Percentiles rank a stretch among this genome's conserved stretches.
These are phyloP conservation scores for Harpagoxenus sublaevis DNA, from an alignment of 2,888 invertebrate genomes.

Conservation along the genomic window DNA sequence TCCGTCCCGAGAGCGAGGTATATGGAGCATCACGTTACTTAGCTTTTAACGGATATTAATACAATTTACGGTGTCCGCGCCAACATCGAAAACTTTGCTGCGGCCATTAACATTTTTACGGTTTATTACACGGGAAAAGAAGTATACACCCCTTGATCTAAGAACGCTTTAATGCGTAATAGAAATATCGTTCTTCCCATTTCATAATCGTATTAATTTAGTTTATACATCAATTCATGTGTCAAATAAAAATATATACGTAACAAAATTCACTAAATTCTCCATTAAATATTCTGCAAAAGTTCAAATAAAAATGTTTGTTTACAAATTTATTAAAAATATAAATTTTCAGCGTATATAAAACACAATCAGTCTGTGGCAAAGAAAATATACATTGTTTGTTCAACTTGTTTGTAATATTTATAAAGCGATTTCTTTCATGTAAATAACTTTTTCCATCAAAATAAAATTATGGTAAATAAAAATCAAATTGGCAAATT, in stretches of 20 bases:
- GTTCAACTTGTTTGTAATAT: neutral
- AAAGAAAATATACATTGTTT: neutral
- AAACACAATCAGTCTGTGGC: neutral
- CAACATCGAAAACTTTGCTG: slow-evolving; percentile 62
- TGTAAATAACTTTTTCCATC: neutral
- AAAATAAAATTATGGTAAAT: neutral
- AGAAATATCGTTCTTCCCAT: neutral
- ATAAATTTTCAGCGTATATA: neutral
- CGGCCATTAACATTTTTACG: slow-evolving; percentile 54
- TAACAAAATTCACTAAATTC: neutral
- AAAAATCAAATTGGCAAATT: neutral
- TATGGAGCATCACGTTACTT: slow-evolving; percentile 78
- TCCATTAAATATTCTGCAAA: neutral
- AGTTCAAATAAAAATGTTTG: neutral
- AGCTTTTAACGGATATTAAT: slow-evolving; percentile 80
- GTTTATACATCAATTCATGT: neutral
- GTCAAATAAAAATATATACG: neutral
- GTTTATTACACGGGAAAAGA: slow-evolving; percentile 55
- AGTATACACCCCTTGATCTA: slow-evolving; percentile 1
- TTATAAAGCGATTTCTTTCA: neutral
- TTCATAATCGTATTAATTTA: neutral
- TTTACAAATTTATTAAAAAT: neutral
- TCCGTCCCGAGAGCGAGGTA: slow-evolving; percentile 51
- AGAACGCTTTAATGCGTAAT: neutral
- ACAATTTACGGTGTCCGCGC: slow-evolving; percentile 72